phyloP scores from a whole-genome alignment of 2,888 invertebrate genomes.

The Lithophane ornitopus region DNA sequence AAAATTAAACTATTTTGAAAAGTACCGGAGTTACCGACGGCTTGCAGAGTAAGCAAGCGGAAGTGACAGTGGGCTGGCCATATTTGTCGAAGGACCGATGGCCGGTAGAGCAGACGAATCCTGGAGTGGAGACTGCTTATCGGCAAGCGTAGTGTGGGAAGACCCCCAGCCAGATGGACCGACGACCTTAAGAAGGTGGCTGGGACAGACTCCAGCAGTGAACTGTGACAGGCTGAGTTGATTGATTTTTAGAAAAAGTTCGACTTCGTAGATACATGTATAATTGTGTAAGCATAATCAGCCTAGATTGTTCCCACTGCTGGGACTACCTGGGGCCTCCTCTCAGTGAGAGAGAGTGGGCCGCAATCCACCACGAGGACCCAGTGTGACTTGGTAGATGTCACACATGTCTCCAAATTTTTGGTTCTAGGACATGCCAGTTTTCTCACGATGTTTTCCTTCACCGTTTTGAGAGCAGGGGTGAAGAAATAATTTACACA shows the following conservation, averaged over 20 bases:
- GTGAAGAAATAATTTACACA: too few species aligned
- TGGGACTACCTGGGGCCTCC: neutral
- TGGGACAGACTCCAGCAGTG: neutral
- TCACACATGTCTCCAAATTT: too few species aligned
- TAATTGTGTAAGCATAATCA: neutral
- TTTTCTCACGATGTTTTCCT: too few species aligned
- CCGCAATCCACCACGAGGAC: neutral
- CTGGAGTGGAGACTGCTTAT: neutral
- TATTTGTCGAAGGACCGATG: neutral
- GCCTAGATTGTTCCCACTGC: neutral
- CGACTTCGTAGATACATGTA: too few species aligned
- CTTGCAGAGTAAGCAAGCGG: neutral
- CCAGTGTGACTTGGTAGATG: neutral
- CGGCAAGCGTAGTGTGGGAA: too few species aligned
- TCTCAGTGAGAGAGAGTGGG: neutral
- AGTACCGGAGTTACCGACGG: neutral
- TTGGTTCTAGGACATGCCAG: too few species aligned
- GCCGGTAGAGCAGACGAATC: neutral
- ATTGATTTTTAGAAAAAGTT: neutral
- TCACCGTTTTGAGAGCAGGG: too few species aligned
- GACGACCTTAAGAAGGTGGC: too few species aligned
- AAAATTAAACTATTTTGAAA: neutral
- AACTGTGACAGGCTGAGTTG: neutral
- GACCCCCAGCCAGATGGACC: too few species aligned
- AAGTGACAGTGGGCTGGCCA: neutral